Percentiles rank a stretch among this genome's conserved stretches.
Conservation (phyloP, 2,888 invertebrate species). For the Rotaria sp. region DNA sequence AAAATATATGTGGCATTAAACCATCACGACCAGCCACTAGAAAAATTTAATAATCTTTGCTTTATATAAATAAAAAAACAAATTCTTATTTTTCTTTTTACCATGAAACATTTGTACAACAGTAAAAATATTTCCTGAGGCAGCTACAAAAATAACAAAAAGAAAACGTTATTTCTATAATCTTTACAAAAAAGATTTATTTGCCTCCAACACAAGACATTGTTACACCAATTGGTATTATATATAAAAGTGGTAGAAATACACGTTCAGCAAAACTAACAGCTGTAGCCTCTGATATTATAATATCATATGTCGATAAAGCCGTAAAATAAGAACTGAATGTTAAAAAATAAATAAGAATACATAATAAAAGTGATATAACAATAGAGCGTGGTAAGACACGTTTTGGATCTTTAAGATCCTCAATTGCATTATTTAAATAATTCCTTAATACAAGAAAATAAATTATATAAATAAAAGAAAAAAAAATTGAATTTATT, state of each 20-base stretch:
- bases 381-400: conserved; percentile 85
- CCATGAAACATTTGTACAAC: conserved; percentile 46
- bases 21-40: conserved; percentile 78
- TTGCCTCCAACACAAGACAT: conserved; percentile 21
- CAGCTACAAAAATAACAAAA: conserved; percentile 60
- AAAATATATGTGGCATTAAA: conserved; percentile 64
- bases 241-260: background rate
- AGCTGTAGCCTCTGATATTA: conserved; percentile 75
- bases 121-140: conserved; percentile 42
- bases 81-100: background rate
- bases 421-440: conserved; percentile 86
- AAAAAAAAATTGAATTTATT: background rate
- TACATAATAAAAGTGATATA: conserved; percentile 83
- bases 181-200: too few species aligned
- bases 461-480: background rate
- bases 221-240: conserved; percentile 27
- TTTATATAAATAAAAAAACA: too few species aligned
- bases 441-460: conserved; percentile 68
- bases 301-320: conserved; percentile 71
- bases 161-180: too few species aligned
- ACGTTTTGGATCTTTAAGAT: conserved; percentile 83
- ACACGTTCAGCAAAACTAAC: conserved; percentile 55
- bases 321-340: conserved; percentile 86
- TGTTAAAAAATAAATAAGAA: conserved; percentile 76
- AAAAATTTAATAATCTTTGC: conserved; percentile 56